Percentiles rank a stretch among this genome's conserved stretches.
These are phyloP conservation scores for Nothobranchius furzeri DNA, from an alignment of 2,113 vertebrate genomes.

Conservation along the genomic window DNA sequence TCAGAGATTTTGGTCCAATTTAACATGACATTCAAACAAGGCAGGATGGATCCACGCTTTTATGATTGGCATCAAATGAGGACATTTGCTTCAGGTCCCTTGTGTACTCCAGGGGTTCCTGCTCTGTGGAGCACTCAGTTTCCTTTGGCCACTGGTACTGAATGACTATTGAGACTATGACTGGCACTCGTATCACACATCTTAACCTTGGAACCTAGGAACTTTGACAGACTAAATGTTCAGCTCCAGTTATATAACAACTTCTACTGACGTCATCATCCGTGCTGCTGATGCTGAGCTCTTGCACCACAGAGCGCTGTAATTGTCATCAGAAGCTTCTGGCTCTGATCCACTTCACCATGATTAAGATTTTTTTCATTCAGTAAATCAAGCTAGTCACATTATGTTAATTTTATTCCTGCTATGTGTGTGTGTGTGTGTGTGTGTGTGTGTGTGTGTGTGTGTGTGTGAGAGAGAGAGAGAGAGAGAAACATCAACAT, in stretches of 20 bases:
- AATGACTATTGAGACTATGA: constrained; percentile 72
- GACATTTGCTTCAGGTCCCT: background rate
- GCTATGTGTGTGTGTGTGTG: background rate
- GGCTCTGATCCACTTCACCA: constrained; percentile 42
- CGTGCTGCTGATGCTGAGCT: constrained; percentile 61
- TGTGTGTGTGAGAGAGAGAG: background rate
- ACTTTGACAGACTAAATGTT: constrained; percentile 78
- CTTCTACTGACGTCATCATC: constrained; percentile 64
- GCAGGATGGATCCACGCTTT: too few relatives aligned
- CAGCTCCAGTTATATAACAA: constrained; percentile 77
- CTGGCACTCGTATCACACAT: constrained; percentile 72
- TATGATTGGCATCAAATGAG: constrained; percentile 13
- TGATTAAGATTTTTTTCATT: constrained; percentile 43
- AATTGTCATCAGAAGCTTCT: constrained; percentile 55
- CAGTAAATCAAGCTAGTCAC: too few relatives aligned
- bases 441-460: background rate
- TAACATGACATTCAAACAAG: too few relatives aligned
- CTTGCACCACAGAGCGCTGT: constrained; percentile 61
- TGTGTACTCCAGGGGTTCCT: background rate
- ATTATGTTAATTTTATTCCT: background rate
- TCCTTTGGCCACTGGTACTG: constrained; percentile 43
- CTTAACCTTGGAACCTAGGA: constrained; percentile 75
- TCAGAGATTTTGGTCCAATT: too few relatives aligned
- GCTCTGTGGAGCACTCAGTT: constrained; percentile 16
- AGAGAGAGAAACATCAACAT: background rate